These are phyloP conservation scores for Ectropis grisescens DNA, from an alignment of 1,140 invertebrate species.

Conservation along the genomic window DNA sequence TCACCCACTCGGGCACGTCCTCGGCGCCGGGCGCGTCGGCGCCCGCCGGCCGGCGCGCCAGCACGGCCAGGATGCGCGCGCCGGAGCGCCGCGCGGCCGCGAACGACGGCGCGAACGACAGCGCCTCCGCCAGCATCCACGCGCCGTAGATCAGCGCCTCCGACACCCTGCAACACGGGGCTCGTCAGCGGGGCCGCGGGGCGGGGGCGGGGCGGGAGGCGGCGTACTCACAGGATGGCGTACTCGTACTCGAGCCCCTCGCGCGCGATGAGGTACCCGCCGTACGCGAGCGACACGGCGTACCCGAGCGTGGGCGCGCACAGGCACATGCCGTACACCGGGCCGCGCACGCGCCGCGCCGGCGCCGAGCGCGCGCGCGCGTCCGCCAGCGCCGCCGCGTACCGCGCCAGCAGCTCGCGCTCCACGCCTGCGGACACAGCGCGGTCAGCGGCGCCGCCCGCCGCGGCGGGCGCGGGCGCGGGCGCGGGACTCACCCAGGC, in stretches of 20 bases:
- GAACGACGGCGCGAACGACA: slow-evolving; percentile 90
- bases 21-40: slow-evolving; percentile 47
- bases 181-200: too few relatives aligned
- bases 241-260: slow-evolving; percentile 75
- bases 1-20: slow-evolving; percentile 64
- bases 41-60: slow-evolving; percentile 73
- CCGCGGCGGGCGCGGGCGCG: slow-evolving; percentile 82
- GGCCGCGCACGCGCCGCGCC: slow-evolving; percentile 26
- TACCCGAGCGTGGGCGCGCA: slow-evolving; percentile 78
- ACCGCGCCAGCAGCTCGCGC: slow-evolving; percentile 71
- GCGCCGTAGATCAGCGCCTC: slow-evolving; percentile 89
- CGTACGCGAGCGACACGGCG: slow-evolving; percentile 79
- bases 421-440: slow-evolving; percentile 57
- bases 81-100: slow-evolving; percentile 87
- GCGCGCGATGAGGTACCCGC: slow-evolving; percentile 77
- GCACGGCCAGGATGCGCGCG: slow-evolving; percentile 76
- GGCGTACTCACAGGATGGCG: slow-evolving; percentile 77
- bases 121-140: slow-evolving; percentile 87
- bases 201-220: too few relatives aligned
- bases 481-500: slow-evolving; percentile 78
- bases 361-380: slow-evolving; percentile 46
- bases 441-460: slow-evolving; percentile 76
- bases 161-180: slow-evolving; percentile 77
- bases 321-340: background rate
- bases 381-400: slow-evolving; percentile 80